Conservation (phyloP, 2,888 invertebrate species). For the Mesodorylaimus sp. region DNA sequence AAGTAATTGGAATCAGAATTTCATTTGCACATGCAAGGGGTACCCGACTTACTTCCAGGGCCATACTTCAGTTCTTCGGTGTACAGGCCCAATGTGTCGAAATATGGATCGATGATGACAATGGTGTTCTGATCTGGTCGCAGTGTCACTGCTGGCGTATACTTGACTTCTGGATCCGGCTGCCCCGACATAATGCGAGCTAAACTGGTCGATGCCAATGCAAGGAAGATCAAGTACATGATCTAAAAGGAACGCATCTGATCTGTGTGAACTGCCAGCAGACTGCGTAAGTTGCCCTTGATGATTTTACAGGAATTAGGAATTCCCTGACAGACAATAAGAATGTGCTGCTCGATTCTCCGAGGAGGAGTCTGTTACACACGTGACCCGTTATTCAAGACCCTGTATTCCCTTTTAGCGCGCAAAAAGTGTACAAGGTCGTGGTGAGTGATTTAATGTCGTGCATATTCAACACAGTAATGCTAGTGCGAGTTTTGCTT, state of each 20-base stretch:
- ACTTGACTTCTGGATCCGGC: conserved; percentile 1
- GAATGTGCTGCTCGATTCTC: too few relatives aligned
- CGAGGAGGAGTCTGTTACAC: too few relatives aligned
- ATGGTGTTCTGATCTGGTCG: background rate
- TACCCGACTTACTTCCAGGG: background rate
- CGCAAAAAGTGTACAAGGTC: too few relatives aligned
- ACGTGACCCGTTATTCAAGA: too few relatives aligned
- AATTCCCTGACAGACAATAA: too few relatives aligned
- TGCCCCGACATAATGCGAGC: background rate
- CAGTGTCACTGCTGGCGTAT: background rate
- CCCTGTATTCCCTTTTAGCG: too few relatives aligned
- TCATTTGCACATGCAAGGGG: background rate
- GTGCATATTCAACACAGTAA: too few relatives aligned
- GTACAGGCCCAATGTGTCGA: conserved; percentile 7
- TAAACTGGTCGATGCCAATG: background rate
- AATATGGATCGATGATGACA: conserved; percentile 6
- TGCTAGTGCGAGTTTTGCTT: too few relatives aligned
- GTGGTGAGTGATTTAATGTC: too few relatives aligned
- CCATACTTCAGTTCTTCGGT: conserved; percentile 27
- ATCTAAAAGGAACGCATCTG: conserved; percentile 6
- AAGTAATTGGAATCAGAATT: background rate
- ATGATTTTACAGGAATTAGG: too few relatives aligned
- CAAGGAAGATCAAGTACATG: conserved; percentile 3
- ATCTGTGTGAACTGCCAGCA: too few relatives aligned
- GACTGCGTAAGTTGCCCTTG: too few relatives aligned